phyloP scores from a whole-genome alignment of 2,113 vertebrate genomes.

The Cyprinodon brontotheroides region DNA sequence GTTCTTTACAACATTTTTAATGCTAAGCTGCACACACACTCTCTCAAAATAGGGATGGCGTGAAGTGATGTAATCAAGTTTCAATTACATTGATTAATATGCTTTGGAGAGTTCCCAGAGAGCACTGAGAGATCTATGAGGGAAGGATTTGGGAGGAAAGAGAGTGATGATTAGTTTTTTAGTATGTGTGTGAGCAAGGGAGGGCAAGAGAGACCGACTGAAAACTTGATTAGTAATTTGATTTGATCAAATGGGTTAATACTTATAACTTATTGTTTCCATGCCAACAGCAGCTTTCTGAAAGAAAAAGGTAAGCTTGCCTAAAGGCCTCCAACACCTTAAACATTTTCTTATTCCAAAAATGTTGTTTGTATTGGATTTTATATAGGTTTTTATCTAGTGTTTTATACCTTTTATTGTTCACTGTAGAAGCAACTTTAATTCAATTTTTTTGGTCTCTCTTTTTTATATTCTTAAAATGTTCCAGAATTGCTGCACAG shows the following conservation, averaged over 20 bases:
- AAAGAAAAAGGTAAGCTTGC: slow-evolving; percentile 16
- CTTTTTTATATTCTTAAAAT: neutral
- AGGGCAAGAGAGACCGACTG: neutral
- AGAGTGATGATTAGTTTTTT: slow-evolving; percentile 68
- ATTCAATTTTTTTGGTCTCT: neutral
- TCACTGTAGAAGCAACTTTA: neutral
- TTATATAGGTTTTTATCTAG: no score
- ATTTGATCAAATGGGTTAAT: slow-evolving; percentile 43
- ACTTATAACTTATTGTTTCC: slow-evolving; percentile 55
- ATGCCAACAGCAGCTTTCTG: slow-evolving; percentile 46
- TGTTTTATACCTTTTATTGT: no score
- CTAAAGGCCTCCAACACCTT: slow-evolving; percentile 11
- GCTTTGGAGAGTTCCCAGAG: slow-evolving; percentile 59
- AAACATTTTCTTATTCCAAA: neutral
- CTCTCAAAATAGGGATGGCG: slow-evolving; percentile 53
- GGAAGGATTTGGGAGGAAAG: slow-evolving; percentile 67
- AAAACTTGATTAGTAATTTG: neutral
- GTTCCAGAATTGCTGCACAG: no score
- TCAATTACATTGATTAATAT: slow-evolving; percentile 75
- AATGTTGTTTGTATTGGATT: slow-evolving; percentile 9
- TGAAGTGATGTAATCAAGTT: slow-evolving; percentile 73
- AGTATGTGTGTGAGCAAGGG: slow-evolving; percentile 6
- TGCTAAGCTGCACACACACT: slow-evolving; percentile 36
- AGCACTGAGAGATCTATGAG: slow-evolving; percentile 59
- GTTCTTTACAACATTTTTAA: slow-evolving; percentile 51